Conservation (phyloP, 1,140 invertebrate genomes). For the Danaus melanippus region DNA sequence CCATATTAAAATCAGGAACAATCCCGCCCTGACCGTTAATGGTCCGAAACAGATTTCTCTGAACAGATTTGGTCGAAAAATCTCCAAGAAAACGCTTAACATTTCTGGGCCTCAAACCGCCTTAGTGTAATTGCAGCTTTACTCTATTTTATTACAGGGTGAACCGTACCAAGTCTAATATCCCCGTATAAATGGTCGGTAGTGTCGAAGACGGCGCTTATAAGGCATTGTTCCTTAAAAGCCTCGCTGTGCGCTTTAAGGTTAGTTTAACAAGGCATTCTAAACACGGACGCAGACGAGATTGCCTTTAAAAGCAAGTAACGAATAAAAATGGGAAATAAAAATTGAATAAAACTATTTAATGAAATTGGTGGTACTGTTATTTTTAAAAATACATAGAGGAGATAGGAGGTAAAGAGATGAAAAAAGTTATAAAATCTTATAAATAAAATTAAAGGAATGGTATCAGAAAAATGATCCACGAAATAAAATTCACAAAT, state of each 20-base stretch:
- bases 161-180: slow-evolving; percentile 37
- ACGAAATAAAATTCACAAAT: too few species aligned
- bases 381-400: too few species aligned
- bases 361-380: background rate
- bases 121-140: slow-evolving; percentile 34
- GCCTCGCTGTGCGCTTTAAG: slow-evolving; percentile 22
- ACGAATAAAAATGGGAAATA: slow-evolving; percentile 1
- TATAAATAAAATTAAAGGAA: too few species aligned
- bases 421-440: too few species aligned
- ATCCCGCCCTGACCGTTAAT: slow-evolving; percentile 10
- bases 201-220: slow-evolving; percentile 38
- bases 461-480: too few species aligned
- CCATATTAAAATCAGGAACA: slow-evolving; percentile 8
- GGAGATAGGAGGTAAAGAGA: too few species aligned
- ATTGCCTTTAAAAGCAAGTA: background rate
- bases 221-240: slow-evolving; percentile 47
- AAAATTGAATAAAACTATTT: slow-evolving; percentile 3
- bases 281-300: slow-evolving; percentile 1
- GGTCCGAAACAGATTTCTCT: slow-evolving; percentile 24
- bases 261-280: slow-evolving; percentile 19
- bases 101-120: slow-evolving; percentile 20
- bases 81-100: slow-evolving; percentile 18
- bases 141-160: slow-evolving; percentile 40
- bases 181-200: slow-evolving; percentile 46
- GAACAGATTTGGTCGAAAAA: slow-evolving; percentile 20